Evolutionary conservation across 1,140 invertebrate genomes (phyloP).

Genomic region (Oncopodura yosiiana): DNA sequence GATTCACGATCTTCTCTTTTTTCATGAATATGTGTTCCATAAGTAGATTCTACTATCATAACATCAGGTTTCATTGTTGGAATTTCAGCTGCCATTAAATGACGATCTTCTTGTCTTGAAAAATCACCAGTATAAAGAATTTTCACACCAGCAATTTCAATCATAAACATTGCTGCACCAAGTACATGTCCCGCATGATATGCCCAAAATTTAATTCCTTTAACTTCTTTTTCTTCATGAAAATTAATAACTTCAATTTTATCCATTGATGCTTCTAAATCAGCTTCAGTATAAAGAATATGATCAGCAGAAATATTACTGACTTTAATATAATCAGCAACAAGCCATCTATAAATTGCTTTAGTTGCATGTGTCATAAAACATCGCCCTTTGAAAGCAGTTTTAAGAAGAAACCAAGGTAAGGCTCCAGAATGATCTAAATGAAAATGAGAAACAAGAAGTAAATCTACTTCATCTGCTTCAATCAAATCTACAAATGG

Average conservation of each 20-base stretch:
- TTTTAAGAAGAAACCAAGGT: constrained; percentile 96
- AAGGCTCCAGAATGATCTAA: constrained; percentile 96
- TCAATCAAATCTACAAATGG: constrained; percentile 97
- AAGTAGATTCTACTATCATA: constrained; percentile 96
- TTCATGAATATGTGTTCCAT: constrained; percentile 98
- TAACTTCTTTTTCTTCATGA: constrained; percentile 95
- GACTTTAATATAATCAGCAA: constrained; percentile 99
- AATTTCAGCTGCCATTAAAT: constrained; percentile 98
- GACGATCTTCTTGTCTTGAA: constrained; percentile 94
- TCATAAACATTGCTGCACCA: constrained; percentile 99
- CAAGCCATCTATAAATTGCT: constrained; percentile 96
- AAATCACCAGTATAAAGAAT: constrained; percentile 98
- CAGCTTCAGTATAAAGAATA: constrained; percentile 95
- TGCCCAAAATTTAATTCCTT: constrained; percentile 94
- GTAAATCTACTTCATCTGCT: constrained; percentile 90
- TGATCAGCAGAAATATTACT: constrained; percentile 95
- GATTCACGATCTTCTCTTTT: constrained; percentile 91
- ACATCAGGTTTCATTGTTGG: constrained; percentile 92
- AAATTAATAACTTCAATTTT: constrained; percentile 98
- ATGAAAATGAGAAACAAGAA: constrained; percentile 97
- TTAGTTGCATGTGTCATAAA: constrained; percentile 99
- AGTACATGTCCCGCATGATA: constrained; percentile 98
- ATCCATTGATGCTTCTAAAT: constrained; percentile 94
- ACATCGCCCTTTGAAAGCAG: constrained; percentile 92
- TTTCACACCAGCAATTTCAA: constrained; percentile 97